Evolutionary conservation across 2,113 vertebrate genomes (phyloP).

Genomic region (Sinocyclocheilus anophthalmus): DNA sequence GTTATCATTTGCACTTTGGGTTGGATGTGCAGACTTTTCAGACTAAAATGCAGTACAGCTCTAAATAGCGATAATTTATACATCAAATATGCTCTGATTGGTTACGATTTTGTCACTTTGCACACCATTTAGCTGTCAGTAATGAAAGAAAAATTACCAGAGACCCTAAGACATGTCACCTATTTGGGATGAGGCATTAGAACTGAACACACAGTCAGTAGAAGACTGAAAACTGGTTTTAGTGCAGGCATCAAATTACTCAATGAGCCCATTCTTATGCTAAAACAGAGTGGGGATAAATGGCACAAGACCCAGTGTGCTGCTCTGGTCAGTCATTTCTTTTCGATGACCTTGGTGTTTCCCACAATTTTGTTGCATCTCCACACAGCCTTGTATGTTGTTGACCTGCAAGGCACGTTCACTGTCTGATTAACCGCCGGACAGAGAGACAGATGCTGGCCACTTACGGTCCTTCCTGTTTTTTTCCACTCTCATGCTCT

Average conservation of each 20-base stretch:
- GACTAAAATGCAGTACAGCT: not conserved
- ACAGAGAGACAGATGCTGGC: not conserved
- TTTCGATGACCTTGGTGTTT: constrained; percentile 32
- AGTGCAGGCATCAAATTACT: not conserved
- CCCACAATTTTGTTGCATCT: constrained; percentile 29
- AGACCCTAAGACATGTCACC: not conserved
- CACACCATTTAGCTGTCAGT: not conserved
- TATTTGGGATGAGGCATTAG: not conserved
- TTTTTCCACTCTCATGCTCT: constrained; percentile 29
- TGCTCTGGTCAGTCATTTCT: not conserved
- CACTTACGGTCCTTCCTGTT: not conserved
- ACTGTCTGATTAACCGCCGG: constrained; percentile 41
- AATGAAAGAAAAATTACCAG: not conserved
- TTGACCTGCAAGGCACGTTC: constrained; percentile 34
- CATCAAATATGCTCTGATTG: not conserved
- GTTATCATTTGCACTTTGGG: not conserved
- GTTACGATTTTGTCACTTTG: not conserved
- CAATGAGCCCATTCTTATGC: not conserved
- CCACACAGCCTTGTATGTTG: not conserved
- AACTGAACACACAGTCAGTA: not conserved
- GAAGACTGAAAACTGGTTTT: not conserved
- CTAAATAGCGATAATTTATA: not conserved
- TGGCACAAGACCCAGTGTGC: not conserved
- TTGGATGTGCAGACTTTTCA: not conserved
- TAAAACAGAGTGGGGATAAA: not conserved